phyloP scores from a whole-genome alignment of 2,113 vertebrate species.

The Halcyon malimbica region DNA sequence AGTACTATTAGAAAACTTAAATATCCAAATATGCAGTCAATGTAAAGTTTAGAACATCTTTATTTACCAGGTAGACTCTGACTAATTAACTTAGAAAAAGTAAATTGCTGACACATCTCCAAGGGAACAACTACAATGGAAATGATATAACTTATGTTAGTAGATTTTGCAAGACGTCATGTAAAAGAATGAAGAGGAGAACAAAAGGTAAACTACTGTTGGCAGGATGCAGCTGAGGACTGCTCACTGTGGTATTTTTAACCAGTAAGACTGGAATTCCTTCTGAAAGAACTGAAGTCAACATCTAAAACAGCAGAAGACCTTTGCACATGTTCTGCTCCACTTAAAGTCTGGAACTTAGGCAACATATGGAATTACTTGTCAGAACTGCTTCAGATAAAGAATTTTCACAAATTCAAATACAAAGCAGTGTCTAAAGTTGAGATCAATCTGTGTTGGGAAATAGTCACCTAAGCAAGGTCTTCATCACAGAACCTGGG shows the following conservation, averaged over 20 bases:
- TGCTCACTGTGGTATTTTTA: neutral
- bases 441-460: neutral
- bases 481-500: neutral
- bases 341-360: neutral
- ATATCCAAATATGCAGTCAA: neutral
- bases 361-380: neutral
- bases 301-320: neutral
- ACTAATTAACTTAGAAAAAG: neutral
- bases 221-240: neutral
- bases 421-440: neutral
- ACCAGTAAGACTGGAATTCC: neutral
- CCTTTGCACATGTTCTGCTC: neutral
- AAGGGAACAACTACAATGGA: neutral
- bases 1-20: neutral
- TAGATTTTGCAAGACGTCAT: neutral
- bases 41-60: neutral
- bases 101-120: neutral
- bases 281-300: neutral
- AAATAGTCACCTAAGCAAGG: neutral
- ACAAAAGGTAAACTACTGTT: neutral
- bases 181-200: neutral
- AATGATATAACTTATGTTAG: neutral
- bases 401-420: neutral
- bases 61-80: neutral
- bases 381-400: neutral